Base-by-base conservation (phyloP, 2,888 invertebrate species). In the Megalurothrips usitatus region DNA sequence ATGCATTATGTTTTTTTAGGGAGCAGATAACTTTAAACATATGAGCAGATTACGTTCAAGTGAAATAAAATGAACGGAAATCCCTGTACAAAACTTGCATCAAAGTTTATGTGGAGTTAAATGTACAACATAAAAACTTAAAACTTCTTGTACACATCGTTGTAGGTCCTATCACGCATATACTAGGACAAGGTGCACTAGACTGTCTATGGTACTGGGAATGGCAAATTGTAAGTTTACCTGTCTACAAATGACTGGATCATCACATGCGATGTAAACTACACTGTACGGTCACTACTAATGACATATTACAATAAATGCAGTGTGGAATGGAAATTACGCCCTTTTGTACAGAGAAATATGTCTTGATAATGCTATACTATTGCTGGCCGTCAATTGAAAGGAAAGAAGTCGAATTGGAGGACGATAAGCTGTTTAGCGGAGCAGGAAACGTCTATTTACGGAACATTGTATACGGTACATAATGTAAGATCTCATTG, bases 191-290 rank as follows among this genome's bases (percentile, higher is more conserved):
- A 75, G 68, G 68, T 75, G 68, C 68, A 75, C 23, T 26, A 75
- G 26, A 75, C 68, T 75, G 68, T 26, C 68, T 75, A 75, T 75
- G 68, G 68, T 75, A 75, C 68, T 75, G 68, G 23, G 23, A 75
- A 75, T 75, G 68, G 68, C 68, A 75, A 43, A 75, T 75, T 75
- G 68, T 75, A 75, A 75, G 68, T 75, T 26, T 75, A 75, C 68
- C 68, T 75, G 68, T 75, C 68, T 75, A 75, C 68, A 75, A 75
- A 75, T 75, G 68, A 75, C 68, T 75, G 23, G 26, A 75, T 43
- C 34, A 75, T 75, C 68, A 75, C 68, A 75, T 75, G 23, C 68
- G 1, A 26, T 75, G 12, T 9, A 26, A 26, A 75, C 12, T 43
- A 43, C 34, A 6, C 34, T 43, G 34, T 43, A 43, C 34, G 23